A percentile compares a stretch with the other conserved stretches of the same genome.
phyloP scores from a whole-genome alignment of 2,797 vertebrate genomes.

The Valencia hispanica region DNA sequence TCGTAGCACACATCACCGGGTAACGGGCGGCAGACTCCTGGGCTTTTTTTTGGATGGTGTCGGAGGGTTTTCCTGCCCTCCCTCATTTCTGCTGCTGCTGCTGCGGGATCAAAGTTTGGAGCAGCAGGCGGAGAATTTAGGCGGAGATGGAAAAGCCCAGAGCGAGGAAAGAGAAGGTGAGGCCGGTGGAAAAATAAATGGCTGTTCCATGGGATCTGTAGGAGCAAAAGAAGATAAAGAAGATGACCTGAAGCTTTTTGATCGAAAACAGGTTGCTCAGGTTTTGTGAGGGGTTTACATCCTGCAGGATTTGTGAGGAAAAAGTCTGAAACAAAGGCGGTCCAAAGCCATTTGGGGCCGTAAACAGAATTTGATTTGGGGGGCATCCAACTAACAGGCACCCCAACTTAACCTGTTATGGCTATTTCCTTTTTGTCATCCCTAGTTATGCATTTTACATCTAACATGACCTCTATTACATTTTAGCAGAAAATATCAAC shows the following conservation, averaged over 20 bases:
- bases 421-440: not conserved
- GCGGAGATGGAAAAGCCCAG: constrained; percentile 79
- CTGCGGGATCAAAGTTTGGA: constrained; percentile 75
- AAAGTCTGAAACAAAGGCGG: not conserved
- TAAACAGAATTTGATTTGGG: not conserved
- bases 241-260: not conserved
- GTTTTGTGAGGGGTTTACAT: not conserved
- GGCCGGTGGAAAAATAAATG: constrained; percentile 5
- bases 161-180: constrained; percentile 81
- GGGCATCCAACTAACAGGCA: not conserved
- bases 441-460: not conserved
- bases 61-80: constrained; percentile 44
- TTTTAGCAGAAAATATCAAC: too few relatives aligned
- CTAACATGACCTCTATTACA: not conserved
- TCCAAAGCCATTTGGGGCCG: not conserved
- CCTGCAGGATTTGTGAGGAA: not conserved
- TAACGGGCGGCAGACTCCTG: not conserved
- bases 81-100: constrained; percentile 22
- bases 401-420: not conserved
- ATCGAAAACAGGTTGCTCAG: not conserved
- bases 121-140: constrained; percentile 49
- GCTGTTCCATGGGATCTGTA: not conserved
- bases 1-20: not conserved
- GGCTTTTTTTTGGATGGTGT: constrained; percentile 8
- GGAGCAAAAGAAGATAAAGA: not conserved